phyloP scores from a whole-genome alignment of 2,888 invertebrate species.

The Heliconius sara region DNA sequence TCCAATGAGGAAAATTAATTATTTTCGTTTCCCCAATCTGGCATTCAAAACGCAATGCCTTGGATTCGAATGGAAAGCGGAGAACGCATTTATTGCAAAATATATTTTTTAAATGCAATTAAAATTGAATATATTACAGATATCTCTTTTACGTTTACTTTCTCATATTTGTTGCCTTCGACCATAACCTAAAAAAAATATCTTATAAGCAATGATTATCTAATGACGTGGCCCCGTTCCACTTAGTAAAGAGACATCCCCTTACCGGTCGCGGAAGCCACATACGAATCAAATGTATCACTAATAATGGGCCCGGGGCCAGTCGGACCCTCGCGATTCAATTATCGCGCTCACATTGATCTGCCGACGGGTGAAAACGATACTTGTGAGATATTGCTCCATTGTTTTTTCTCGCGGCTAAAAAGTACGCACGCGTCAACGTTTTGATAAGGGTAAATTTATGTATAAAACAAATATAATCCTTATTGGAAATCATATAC shows the following conservation, averaged over 20 bases:
- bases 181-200: not conserved
- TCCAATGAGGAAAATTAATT: not conserved
- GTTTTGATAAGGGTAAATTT: conserved; percentile 59
- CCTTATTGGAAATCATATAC: conserved; percentile 15
- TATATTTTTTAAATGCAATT: not conserved
- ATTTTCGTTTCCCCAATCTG: not conserved
- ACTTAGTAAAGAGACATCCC: conserved; percentile 40
- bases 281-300: conserved; percentile 79
- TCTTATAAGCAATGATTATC: conserved; percentile 22
- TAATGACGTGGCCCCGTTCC: conserved; percentile 42
- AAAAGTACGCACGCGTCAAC: conserved; percentile 73
- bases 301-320: conserved; percentile 67
- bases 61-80: no score
- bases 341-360: conserved; percentile 78
- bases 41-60: no score
- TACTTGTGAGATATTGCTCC: conserved; percentile 84
- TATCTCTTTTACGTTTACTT: not conserved
- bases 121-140: not conserved
- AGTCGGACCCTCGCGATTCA: conserved; percentile 76
- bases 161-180: no score
- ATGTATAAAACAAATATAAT: conserved; percentile 45
- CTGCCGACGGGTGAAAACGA: conserved; percentile 80
- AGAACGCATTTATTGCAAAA: not conserved
- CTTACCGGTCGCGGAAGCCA: conserved; percentile 55
- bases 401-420: conserved; percentile 84